Evolutionary conservation across 2,888 invertebrate genomes (phyloP).

Genomic region (Agriopis leucophaearia): DNA sequence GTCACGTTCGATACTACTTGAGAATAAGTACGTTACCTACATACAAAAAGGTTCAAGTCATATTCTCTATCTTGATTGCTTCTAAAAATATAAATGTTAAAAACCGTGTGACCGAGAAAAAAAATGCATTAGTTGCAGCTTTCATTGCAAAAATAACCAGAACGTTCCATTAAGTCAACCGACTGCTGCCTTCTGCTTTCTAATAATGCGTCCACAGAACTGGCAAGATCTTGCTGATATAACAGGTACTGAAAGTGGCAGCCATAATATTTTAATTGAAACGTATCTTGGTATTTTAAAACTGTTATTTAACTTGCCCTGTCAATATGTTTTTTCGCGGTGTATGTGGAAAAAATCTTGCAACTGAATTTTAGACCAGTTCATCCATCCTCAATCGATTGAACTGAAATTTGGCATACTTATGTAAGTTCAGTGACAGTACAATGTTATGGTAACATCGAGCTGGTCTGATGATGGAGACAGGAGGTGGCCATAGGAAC

Average conservation of each 20-base stretch:
- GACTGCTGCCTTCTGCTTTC: constrained; percentile 24
- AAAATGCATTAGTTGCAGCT: constrained; percentile 16
- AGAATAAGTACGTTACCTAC: not conserved
- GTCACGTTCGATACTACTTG: constrained; percentile 1
- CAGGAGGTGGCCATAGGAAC: no score
- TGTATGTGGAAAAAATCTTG: no score
- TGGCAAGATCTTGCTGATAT: constrained; percentile 5
- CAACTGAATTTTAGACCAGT: no score
- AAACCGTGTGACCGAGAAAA: constrained; percentile 9
- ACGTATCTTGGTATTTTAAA: not conserved
- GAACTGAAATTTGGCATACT: no score
- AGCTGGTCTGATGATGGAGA: no score
- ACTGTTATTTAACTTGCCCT: no score
- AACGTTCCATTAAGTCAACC: constrained; percentile 21
- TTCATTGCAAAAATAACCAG: constrained; percentile 9
- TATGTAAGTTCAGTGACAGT: no score
- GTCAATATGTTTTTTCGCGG: no score
- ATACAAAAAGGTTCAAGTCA: constrained; percentile 1
- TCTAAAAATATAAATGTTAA: not conserved
- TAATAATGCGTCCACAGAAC: constrained; percentile 28
- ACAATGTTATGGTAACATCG: no score
- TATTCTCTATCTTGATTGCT: not conserved
- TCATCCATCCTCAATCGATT: no score
- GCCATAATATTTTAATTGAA: constrained; percentile 1
- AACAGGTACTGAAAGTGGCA: constrained; percentile 22